Evolutionary conservation across 2,888 invertebrate genomes (phyloP).

Genomic region (Zaprionus bogoriensis): DNA sequence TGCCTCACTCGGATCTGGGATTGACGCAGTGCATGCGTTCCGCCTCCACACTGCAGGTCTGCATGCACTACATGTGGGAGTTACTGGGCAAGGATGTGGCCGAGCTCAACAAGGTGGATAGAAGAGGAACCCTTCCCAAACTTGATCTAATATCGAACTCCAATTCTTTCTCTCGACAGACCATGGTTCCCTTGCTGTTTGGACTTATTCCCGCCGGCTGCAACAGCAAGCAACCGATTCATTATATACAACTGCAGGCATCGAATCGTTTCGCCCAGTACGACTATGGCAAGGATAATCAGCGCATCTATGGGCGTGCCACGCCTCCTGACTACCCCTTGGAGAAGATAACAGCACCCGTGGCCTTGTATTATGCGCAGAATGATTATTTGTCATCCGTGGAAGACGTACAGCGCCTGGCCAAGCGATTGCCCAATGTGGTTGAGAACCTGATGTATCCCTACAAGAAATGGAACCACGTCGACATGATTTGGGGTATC

Average conservation of each 20-base stretch:
- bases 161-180: slow-evolving; percentile 74
- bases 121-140: background rate
- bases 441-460: slow-evolving; percentile 57
- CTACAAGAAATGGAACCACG: slow-evolving; percentile 71
- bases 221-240: slow-evolving; percentile 84
- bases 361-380: slow-evolving; percentile 84
- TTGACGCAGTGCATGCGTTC: slow-evolving; percentile 48
- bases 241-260: slow-evolving; percentile 84
- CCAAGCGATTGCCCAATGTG: slow-evolving; percentile 65
- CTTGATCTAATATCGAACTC: background rate
- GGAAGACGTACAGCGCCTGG: slow-evolving; percentile 66
- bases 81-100: slow-evolving; percentile 83
- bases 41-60: slow-evolving; percentile 36
- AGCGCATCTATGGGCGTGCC: slow-evolving; percentile 83
- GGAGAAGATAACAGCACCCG: slow-evolving; percentile 82
- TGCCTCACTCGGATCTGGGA: slow-evolving; percentile 35
- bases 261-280: slow-evolving; percentile 82
- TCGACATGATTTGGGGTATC: slow-evolving; percentile 67
- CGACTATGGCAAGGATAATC: slow-evolving; percentile 83
- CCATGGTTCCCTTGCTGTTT: slow-evolving; percentile 85
- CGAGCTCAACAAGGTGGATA: slow-evolving; percentile 83
- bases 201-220: slow-evolving; percentile 86
- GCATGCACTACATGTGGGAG: slow-evolving; percentile 83
- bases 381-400: slow-evolving; percentile 85
- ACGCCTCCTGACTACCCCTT: slow-evolving; percentile 83